These are phyloP conservation scores for Atta texana DNA, from an alignment of 1,140 invertebrate genomes.

Conservation along the genomic window DNA sequence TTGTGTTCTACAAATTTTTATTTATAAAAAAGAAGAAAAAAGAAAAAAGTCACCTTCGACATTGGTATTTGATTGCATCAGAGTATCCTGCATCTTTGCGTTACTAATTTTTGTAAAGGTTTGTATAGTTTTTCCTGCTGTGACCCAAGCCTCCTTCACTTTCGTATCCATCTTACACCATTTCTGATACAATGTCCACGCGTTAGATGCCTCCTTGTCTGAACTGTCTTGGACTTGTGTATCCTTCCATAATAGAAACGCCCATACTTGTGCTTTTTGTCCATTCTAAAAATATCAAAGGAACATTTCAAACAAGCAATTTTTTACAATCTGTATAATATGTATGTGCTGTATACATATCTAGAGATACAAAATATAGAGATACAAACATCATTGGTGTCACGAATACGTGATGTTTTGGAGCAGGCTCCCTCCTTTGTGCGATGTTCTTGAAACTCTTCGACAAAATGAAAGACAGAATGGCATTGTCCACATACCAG, in stretches of 20 bases:
- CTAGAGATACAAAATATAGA: neutral
- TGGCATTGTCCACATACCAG: conserved; percentile 93
- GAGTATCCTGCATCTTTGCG: conserved; percentile 84
- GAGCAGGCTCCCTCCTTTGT: conserved; percentile 83
- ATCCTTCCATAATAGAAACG: conserved; percentile 93
- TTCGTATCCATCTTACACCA: conserved; percentile 92
- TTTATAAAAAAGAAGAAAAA: neutral
- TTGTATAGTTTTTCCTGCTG: conserved; percentile 92
- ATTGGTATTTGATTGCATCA: conserved; percentile 73
- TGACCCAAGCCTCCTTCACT: conserved; percentile 91
- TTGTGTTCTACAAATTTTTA: neutral
- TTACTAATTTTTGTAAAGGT: conserved; percentile 88
- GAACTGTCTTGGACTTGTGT: conserved; percentile 87
- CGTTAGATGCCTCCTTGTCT: conserved; percentile 86
- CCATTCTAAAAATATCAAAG: conserved; percentile 87
- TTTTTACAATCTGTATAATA: neutral
- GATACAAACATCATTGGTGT: conserved; percentile 82
- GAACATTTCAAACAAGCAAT: neutral
- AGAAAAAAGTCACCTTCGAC: conserved; percentile 71
- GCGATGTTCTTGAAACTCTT: conserved; percentile 91
- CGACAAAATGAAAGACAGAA: conserved; percentile 92
- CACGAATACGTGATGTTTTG: conserved; percentile 83
- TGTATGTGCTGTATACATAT: neutral
- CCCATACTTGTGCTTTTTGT: conserved; percentile 93
- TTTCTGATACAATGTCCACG: conserved; percentile 93